Percentiles rank a stretch among this genome's conserved stretches.
Evolutionary conservation across 1,140 invertebrate species (phyloP).

Genomic region (Drosophila repletoides): DNA sequence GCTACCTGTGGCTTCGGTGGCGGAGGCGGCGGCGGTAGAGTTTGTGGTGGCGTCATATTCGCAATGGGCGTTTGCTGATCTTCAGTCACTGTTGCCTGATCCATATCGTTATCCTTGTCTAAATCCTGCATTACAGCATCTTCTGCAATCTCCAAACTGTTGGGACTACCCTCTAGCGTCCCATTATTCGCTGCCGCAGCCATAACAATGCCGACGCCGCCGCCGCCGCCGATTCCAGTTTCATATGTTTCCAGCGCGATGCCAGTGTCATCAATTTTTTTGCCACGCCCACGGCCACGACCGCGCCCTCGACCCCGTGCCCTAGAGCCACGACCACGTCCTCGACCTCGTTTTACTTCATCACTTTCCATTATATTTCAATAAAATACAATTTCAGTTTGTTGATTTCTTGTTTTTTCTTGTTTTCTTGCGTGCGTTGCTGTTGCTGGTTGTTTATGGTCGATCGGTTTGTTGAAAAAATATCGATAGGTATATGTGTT

Average conservation of each 20-base stretch:
- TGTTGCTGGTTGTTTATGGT: no score
- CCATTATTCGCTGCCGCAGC: conserved; percentile 25
- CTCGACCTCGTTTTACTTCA: conserved; percentile 84
- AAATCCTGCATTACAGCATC: conserved; percentile 50
- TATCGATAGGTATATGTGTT: no score
- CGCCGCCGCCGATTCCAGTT: no score
- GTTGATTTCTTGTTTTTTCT: conserved; percentile 1
- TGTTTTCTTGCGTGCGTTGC: not conserved
- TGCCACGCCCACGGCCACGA: conserved; percentile 87
- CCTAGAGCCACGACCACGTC: conserved; percentile 84
- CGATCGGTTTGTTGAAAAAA: no score
- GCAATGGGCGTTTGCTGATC: conserved; percentile 51
- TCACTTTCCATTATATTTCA: conserved; percentile 69
- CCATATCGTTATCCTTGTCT: conserved; percentile 59
- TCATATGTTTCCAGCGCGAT: conserved; percentile 83
- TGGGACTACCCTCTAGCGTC: conserved; percentile 57
- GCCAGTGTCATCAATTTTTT: conserved; percentile 87
- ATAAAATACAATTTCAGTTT: not conserved
- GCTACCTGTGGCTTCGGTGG: conserved; percentile 42
- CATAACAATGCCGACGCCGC: conserved; percentile 1
- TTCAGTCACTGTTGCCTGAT: conserved; percentile 11
- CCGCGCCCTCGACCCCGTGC: conserved; percentile 86
- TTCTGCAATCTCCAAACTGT: conserved; percentile 46
- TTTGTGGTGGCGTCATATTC: conserved; percentile 27
- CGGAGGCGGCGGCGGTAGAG: conserved; percentile 32